A percentile compares a stretch with the other conserved stretches of the same genome.
Evolutionary conservation across 2,113 vertebrate species (phyloP).

Genomic region (Tympanuchus pallidicinctus): DNA sequence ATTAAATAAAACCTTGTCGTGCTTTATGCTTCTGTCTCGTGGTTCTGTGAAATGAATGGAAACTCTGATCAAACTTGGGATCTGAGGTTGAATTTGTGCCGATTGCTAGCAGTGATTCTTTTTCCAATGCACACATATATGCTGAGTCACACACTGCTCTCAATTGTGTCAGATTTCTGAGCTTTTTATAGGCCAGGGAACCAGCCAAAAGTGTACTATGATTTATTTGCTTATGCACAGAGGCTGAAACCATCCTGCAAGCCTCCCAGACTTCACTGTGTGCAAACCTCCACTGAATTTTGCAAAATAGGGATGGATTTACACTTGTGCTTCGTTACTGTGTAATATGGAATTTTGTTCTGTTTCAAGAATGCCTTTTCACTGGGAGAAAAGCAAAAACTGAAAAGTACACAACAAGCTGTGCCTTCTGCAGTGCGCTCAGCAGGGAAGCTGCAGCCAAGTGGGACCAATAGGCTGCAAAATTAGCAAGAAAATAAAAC

Average conservation of each 20-base stretch:
- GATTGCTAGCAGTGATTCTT: background rate
- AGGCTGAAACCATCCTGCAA: background rate
- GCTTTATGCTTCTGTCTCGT: background rate
- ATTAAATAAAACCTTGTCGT: background rate
- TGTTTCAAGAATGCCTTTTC: background rate
- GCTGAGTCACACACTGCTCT: background rate
- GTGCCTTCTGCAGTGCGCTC: background rate
- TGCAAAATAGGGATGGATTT: background rate
- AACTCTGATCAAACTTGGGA: background rate
- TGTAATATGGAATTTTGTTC: background rate
- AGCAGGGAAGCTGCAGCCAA: background rate
- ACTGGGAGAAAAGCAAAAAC: background rate
- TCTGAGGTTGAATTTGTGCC: background rate
- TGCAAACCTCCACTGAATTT: background rate
- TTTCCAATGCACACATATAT: background rate
- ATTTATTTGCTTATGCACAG: background rate
- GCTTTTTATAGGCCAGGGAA: constrained; percentile 40
- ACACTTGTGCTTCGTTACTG: background rate
- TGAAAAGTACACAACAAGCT: background rate
- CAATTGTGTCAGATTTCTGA: constrained; percentile 38
- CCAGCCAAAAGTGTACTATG: background rate
- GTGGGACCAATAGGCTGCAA: background rate
- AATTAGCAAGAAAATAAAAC: background rate
- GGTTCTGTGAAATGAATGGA: background rate
- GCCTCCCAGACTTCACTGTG: background rate